These are phyloP conservation scores for Phocides pigmalion DNA, from an alignment of 1,140 invertebrate species.

Conservation along the genomic window DNA sequence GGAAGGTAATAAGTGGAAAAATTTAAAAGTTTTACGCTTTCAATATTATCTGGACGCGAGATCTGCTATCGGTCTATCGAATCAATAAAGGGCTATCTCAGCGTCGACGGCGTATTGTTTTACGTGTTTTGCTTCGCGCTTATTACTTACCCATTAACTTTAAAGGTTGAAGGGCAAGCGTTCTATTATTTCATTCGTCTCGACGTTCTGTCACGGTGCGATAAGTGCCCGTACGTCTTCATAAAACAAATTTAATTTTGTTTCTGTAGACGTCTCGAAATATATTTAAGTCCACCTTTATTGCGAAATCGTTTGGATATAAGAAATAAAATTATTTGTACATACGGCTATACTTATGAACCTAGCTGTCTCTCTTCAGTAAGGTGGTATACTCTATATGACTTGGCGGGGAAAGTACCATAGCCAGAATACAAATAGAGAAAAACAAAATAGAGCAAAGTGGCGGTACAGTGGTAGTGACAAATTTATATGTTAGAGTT, in stretches of 20 bases:
- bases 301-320: slow-evolving; percentile 54
- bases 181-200: slow-evolving; percentile 52
- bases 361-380: too few species aligned
- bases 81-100: slow-evolving; percentile 8
- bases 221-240: slow-evolving; percentile 47
- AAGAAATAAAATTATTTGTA: slow-evolving; percentile 53
- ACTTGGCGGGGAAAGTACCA: too few species aligned
- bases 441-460: too few species aligned
- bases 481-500: too few species aligned
- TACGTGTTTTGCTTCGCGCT: slow-evolving; percentile 60
- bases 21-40: slow-evolving; percentile 64
- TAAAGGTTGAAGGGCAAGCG: slow-evolving; percentile 38
- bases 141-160: slow-evolving; percentile 53
- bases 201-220: slow-evolving; percentile 38
- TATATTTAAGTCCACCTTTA: slow-evolving; percentile 38
- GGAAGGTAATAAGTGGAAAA: slow-evolving; percentile 61
- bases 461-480: too few species aligned
- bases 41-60: slow-evolving; percentile 54
- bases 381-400: too few species aligned
- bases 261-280: slow-evolving; percentile 29
- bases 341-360: too few species aligned
- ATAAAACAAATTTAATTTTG: slow-evolving; percentile 48
- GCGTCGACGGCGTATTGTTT: slow-evolving; percentile 6
- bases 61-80: slow-evolving; percentile 41
- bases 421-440: too few species aligned